Evolutionary conservation across 1,140 invertebrate genomes (phyloP).

Genomic region (Adelges cooleyi): DNA sequence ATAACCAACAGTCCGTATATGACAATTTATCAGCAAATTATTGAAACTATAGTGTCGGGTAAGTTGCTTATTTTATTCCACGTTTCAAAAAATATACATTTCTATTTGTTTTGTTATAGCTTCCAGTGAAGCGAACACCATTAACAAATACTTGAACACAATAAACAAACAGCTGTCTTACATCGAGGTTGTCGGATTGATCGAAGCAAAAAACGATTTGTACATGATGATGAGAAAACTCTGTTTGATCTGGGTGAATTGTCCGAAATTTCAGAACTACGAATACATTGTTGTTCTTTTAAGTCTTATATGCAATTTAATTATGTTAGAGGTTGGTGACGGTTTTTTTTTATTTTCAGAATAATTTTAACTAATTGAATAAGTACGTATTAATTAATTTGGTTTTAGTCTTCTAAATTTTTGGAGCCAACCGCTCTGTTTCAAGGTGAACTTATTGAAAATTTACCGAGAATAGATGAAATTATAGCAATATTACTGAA

Average conservation of each 20-base stretch:
- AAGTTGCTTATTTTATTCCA: not conserved
- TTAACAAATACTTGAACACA: not conserved
- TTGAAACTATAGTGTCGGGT: not conserved
- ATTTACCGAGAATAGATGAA: slow-evolving; percentile 42
- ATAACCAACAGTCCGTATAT: not conserved
- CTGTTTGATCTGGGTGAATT: slow-evolving; percentile 71
- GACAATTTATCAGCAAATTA: not conserved
- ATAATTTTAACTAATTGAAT: not conserved
- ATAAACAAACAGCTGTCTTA: not conserved
- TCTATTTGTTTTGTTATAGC: slow-evolving; percentile 3
- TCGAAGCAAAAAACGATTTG: slow-evolving; percentile 48
- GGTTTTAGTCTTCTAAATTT: slow-evolving; percentile 33
- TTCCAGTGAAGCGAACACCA: not conserved
- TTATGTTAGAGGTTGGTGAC: slow-evolving; percentile 51
- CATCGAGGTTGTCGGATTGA: slow-evolving; percentile 44
- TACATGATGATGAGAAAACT: slow-evolving; percentile 59
- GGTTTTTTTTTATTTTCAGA: not conserved
- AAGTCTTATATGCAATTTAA: slow-evolving; percentile 61
- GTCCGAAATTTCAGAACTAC: slow-evolving; percentile 65
- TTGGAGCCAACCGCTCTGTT: slow-evolving; percentile 53
- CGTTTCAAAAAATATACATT: no score
- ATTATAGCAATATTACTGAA: slow-evolving; percentile 42
- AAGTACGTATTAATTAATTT: not conserved
- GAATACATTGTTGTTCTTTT: slow-evolving; percentile 59
- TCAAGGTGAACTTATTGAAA: slow-evolving; percentile 57